phyloP scores from a whole-genome alignment of 2,113 vertebrate genomes.

The Potamarius usumacintae region DNA sequence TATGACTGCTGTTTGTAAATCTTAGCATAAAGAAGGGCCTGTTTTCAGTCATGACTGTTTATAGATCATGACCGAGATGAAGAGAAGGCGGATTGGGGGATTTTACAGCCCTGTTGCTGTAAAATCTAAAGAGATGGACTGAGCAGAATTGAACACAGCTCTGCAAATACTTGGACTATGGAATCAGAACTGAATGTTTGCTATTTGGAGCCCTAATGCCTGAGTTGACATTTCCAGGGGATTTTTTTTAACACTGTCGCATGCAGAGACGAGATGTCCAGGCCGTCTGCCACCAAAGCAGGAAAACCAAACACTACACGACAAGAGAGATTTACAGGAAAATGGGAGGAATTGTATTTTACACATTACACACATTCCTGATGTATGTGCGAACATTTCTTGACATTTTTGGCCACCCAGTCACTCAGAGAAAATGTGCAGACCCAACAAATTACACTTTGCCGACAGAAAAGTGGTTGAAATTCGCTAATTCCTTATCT shows the following conservation, averaged over 20 bases:
- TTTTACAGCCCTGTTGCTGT: background rate
- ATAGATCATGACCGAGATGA: slow-evolving; percentile 12
- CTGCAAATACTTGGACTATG: background rate
- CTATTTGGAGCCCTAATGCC: slow-evolving; percentile 15
- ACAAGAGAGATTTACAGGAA: slow-evolving; percentile 28
- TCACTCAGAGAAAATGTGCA: slow-evolving; percentile 37
- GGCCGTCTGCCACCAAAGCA: slow-evolving; percentile 15
- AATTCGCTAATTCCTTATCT: slow-evolving; percentile 35
- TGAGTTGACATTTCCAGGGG: background rate
- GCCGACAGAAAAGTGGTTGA: background rate
- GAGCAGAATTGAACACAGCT: background rate
- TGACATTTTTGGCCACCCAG: slow-evolving; percentile 27
- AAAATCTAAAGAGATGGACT: slow-evolving; percentile 6
- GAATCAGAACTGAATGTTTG: background rate
- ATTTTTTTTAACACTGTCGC: slow-evolving; percentile 5
- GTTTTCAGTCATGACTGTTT: background rate
- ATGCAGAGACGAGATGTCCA: slow-evolving; percentile 21
- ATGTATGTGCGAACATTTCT: slow-evolving; percentile 33
- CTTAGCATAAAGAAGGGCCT: background rate
- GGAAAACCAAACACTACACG: slow-evolving; percentile 40
- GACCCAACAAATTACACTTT: slow-evolving; percentile 30
- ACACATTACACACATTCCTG: slow-evolving; percentile 38
- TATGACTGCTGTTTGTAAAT: slow-evolving; percentile 1
- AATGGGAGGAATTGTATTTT: slow-evolving; percentile 22
- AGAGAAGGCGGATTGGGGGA: background rate